Conservation (phyloP, 2,888 invertebrate genomes). For the Melipona beecheii region DNA sequence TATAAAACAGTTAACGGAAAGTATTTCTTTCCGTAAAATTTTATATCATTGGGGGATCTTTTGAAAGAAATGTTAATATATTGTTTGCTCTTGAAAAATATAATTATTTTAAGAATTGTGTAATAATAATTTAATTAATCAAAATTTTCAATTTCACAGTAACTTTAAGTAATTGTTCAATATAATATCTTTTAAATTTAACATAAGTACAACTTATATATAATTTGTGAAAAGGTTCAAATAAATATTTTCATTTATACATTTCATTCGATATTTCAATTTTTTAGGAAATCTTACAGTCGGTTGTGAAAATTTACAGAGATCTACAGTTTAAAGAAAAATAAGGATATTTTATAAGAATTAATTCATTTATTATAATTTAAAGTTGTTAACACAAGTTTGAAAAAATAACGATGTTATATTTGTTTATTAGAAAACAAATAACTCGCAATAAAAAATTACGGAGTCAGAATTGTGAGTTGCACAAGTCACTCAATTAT, state of each 20-base stretch:
- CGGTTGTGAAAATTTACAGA: too few relatives aligned
- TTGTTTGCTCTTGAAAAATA: background rate
- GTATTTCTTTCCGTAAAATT: slow-evolving; percentile 37
- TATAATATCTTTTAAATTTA: background rate
- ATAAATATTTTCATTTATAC: background rate
- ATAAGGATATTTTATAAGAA: too few relatives aligned
- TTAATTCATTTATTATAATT: too few relatives aligned
- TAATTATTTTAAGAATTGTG: background rate
- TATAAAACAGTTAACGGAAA: slow-evolving; percentile 62
- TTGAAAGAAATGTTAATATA: background rate
- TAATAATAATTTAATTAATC: background rate
- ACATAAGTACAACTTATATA: background rate
- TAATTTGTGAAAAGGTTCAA: background rate
- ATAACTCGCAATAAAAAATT: too few relatives aligned
- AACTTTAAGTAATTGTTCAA: background rate
- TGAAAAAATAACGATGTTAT: too few relatives aligned
- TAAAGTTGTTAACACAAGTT: too few relatives aligned
- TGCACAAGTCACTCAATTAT: too few relatives aligned
- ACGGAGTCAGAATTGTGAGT: too few relatives aligned
- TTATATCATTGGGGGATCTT: background rate
- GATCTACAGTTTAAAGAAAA: too few relatives aligned
- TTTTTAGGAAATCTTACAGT: too few relatives aligned
- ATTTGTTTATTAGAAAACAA: too few relatives aligned
- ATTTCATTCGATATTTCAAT: too few relatives aligned
- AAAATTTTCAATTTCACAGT: background rate